phyloP scores from a whole-genome alignment of 2,888 invertebrate genomes.

The Galerucella nymphaeae region DNA sequence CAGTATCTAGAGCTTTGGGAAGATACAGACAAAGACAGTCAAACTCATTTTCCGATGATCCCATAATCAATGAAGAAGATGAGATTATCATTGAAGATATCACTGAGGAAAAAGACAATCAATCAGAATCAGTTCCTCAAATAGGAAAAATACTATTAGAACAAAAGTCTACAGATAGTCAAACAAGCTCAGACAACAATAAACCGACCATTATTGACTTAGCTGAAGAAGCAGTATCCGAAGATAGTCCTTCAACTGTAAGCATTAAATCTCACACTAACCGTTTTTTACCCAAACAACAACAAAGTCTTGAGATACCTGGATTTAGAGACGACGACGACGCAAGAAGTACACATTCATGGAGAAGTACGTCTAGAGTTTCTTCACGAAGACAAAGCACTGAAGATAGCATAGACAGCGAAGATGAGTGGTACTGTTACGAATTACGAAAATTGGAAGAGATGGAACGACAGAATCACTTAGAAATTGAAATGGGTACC shows the following conservation, averaged over 20 bases:
- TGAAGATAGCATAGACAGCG: conserved; percentile 92
- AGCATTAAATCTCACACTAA: conserved; percentile 70
- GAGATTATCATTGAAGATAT: conserved; percentile 55
- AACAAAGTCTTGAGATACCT: conserved; percentile 85
- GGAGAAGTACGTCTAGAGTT: conserved; percentile 85
- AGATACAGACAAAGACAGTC: conserved; percentile 81
- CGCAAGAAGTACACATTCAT: conserved; percentile 87
- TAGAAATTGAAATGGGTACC: conserved; percentile 73
- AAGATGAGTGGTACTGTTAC: conserved; percentile 94
- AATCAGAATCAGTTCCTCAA: conserved; percentile 36
- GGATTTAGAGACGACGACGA: conserved; percentile 84
- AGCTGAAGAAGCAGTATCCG: conserved; percentile 69
- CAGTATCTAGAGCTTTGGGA: conserved; percentile 83
- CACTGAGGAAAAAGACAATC: conserved; percentile 47
- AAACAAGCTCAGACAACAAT: conserved; percentile 52
- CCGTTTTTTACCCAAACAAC: conserved; percentile 75
- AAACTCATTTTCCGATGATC: conserved; percentile 78
- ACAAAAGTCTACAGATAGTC: conserved; percentile 59
- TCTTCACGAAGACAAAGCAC: conserved; percentile 91
- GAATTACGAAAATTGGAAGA: conserved; percentile 88
- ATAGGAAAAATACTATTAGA: conserved; percentile 47
- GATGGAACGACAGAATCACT: conserved; percentile 79
- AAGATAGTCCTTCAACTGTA: conserved; percentile 75
- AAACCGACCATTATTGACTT: conserved; percentile 34
- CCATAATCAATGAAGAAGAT: conserved; percentile 60